phyloP scores from a whole-genome alignment of 2,888 invertebrate species.

The Cataglyphis cursor region DNA sequence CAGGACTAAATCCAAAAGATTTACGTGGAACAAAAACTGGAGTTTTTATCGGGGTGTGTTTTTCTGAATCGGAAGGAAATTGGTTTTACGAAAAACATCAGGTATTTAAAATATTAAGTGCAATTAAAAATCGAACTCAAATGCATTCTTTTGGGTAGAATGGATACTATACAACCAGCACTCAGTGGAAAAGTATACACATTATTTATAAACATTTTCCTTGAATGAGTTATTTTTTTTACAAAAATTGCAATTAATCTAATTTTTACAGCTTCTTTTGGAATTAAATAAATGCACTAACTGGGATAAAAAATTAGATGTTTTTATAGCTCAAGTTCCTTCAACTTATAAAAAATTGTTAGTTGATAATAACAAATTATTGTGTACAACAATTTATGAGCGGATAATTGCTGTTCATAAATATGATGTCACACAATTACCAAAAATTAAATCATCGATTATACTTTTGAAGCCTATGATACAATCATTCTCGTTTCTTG shows the following conservation, averaged over 20 bases:
- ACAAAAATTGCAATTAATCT: not conserved
- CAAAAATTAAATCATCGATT: constrained; percentile 1
- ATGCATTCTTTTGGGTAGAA: constrained; percentile 77
- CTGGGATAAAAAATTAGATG: constrained; percentile 11
- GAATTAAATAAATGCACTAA: constrained; percentile 5
- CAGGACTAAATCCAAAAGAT: constrained; percentile 89
- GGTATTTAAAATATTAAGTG: constrained; percentile 81
- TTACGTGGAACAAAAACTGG: constrained; percentile 91
- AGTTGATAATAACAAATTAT: not conserved
- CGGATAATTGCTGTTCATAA: not conserved
- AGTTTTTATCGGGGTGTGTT: constrained; percentile 91
- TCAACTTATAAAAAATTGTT: not conserved
- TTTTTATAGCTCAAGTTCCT: not conserved
- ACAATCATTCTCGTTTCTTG: not conserved
- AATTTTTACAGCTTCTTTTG: not conserved
- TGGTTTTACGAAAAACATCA: constrained; percentile 91
- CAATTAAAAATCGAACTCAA: not conserved
- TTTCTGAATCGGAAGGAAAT: constrained; percentile 91
- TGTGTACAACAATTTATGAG: constrained; percentile 76
- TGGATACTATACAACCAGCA: constrained; percentile 88
- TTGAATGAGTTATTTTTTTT: not conserved
- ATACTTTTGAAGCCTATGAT: constrained; percentile 2
- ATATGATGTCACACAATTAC: not conserved
- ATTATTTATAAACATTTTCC: not conserved
- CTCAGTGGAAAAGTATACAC: constrained; percentile 86